Evolutionary conservation across 2,888 invertebrate species (phyloP), one percentile per base, ranked within the genome.

Genomic region (Drosophila histrio): DNA sequence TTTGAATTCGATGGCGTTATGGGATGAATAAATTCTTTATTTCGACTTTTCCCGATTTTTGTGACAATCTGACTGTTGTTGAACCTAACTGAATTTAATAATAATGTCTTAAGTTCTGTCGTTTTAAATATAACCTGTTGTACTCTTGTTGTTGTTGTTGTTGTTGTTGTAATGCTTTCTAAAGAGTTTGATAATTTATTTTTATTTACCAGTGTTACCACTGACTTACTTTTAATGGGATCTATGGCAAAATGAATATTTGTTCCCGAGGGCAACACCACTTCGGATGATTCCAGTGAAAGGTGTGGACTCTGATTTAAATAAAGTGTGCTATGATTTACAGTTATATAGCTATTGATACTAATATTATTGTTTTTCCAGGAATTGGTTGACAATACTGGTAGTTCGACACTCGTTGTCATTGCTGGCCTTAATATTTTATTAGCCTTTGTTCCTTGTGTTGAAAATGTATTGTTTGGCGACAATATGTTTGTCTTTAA

Each of bases 211-310:
- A 22, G 5, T 11, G 1, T 15, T 3, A 32, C 13, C 7, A 0
- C n/a, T 19, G 26, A 17, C 7, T 19, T 39, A 15, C 17, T 50
- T 3, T 21, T 32, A 2, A 15, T 17, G 8, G 26, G 13, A 17
- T 39, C 32, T 13, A 30, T 24, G 17, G 19, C 13, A 28, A 22
- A 24, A 9, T 47, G 3, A 9, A 13, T 39, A 34, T 41, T 57
- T 1, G 17, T 46, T 19, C 26, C 54, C 6, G 61, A 39, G 6
- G 38, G 36, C 2, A 59, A 26, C n/a, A 21, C 7, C 32, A 43
- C 39, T 13, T 68, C 70, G 11, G 63, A 77, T 1, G 49, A 63
- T 41, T 82, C 62, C n/a, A 76, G 52, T 9, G 21, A 19, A 5
- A 11, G 6, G 0, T 43, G 2, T 6, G 44, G 13, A 15, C 15